Evolutionary conservation across 2,113 vertebrate genomes (phyloP).

Genomic region (Callipepla californica): DNA sequence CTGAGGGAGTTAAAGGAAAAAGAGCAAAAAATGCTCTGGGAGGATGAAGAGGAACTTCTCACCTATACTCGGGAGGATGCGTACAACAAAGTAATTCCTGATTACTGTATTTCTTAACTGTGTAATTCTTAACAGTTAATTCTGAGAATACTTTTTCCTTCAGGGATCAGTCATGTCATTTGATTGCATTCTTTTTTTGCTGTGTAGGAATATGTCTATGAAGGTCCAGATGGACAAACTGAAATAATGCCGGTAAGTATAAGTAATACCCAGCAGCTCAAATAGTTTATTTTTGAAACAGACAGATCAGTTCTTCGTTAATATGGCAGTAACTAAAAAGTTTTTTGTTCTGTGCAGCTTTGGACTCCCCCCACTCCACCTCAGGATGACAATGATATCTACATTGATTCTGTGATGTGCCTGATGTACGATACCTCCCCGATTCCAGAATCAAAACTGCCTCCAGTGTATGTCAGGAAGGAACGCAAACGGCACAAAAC

Average conservation of each 20-base stretch:
- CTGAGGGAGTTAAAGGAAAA: constrained; percentile 86
- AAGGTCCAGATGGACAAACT: constrained; percentile 87
- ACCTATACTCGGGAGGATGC: constrained; percentile 94
- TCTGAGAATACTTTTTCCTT: background rate
- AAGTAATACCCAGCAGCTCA: background rate
- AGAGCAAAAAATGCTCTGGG: constrained; percentile 79
- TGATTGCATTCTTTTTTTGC: background rate
- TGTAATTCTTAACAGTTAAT: background rate
- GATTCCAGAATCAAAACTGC: constrained; percentile 90
- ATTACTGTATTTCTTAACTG: background rate
- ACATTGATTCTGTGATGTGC: constrained; percentile 94
- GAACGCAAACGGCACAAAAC: constrained; percentile 92
- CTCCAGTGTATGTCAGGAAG: constrained; percentile 90
- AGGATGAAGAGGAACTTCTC: constrained; percentile 90
- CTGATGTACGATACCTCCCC: constrained; percentile 91
- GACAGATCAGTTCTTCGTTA: background rate
- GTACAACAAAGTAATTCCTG: constrained; percentile 88
- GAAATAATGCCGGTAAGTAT: constrained; percentile 92
- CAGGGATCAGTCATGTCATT: background rate
- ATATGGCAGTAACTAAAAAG: background rate
- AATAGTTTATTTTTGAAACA: background rate
- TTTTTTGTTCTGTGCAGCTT: constrained; percentile 76
- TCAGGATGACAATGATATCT: constrained; percentile 94
- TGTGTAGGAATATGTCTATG: constrained; percentile 89
- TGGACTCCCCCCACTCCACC: constrained; percentile 95